Evolutionary conservation across 1,140 invertebrate species (phyloP).

Genomic region (Orussus abietinus): DNA sequence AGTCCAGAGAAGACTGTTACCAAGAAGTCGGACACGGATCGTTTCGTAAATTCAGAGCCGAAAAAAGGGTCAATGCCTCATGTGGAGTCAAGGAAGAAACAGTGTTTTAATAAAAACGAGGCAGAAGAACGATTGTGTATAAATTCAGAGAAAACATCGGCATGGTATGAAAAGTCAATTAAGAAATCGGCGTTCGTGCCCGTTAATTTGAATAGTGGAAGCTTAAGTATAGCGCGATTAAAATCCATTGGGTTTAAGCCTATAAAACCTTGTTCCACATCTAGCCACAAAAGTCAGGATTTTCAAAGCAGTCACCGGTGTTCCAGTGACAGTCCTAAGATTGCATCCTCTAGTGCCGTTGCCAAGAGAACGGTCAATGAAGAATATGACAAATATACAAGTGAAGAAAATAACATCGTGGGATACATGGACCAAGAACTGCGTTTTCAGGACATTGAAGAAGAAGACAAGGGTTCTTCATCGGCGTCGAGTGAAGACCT

Average conservation of each 20-base stretch:
- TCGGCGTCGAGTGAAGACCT: neutral
- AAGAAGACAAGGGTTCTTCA: conserved; percentile 25
- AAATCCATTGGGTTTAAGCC: conserved; percentile 48
- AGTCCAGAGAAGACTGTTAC: conserved; percentile 11
- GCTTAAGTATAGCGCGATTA: conserved; percentile 36
- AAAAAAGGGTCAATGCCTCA: too few species aligned
- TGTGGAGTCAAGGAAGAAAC: too few species aligned
- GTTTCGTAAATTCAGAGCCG: too few species aligned
- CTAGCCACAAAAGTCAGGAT: neutral
- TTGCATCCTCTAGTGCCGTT: neutral
- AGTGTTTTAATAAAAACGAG: too few species aligned
- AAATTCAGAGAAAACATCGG: too few species aligned
- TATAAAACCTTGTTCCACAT: conserved; percentile 20
- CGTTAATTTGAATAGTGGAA: conserved; percentile 35
- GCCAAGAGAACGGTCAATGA: conserved; percentile 35
- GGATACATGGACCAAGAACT: conserved; percentile 46
- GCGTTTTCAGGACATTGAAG: conserved; percentile 46
- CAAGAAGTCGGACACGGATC: too few species aligned
- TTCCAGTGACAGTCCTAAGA: conserved; percentile 1
- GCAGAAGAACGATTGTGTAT: too few species aligned
- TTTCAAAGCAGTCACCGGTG: neutral
- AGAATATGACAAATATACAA: conserved; percentile 44
- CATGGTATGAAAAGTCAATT: too few species aligned
- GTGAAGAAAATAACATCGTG: conserved; percentile 40
- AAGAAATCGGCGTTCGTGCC: conserved; percentile 46